Percentiles rank a stretch among this genome's conserved stretches.
phyloP scores from a whole-genome alignment of 2,113 vertebrate genomes.

The Neotoma lepida region DNA sequence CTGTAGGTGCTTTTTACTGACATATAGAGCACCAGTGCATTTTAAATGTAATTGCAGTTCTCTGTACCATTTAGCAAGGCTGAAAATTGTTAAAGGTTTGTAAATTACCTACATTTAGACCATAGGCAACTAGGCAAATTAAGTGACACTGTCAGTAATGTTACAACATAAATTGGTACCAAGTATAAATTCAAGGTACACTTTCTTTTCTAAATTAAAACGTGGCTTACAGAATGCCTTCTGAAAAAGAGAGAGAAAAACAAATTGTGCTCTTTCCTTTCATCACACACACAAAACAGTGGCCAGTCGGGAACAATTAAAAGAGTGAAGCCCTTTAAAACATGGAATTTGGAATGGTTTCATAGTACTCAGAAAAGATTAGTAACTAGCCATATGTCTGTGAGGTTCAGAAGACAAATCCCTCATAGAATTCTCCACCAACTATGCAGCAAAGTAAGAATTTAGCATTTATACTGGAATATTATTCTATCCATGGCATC shows the following conservation, averaged over 20 bases:
- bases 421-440: background rate
- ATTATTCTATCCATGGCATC: background rate
- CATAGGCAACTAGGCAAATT: conserved; percentile 86
- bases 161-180: conserved; percentile 83
- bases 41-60: conserved; percentile 89
- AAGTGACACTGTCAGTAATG: conserved; percentile 85
- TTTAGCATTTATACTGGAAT: background rate
- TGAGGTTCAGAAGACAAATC: background rate
- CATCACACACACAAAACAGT: background rate
- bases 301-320: background rate
- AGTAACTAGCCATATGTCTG: background rate
- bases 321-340: background rate
- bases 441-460: background rate
- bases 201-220: conserved; percentile 78
- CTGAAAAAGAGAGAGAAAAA: conserved; percentile 41
- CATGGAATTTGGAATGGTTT: background rate
- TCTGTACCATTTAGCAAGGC: conserved; percentile 87
- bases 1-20: conserved; percentile 88
- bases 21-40: conserved; percentile 85
- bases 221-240: conserved; percentile 68
- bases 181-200: conserved; percentile 81
- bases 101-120: conserved; percentile 90
- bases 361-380: background rate
- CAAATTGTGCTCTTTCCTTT: background rate
- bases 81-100: conserved; percentile 87